Evolutionary conservation across 1,140 invertebrate species (phyloP), one percentile per base, ranked within the genome.

Genomic region (Cydia fagiglandana): DNA sequence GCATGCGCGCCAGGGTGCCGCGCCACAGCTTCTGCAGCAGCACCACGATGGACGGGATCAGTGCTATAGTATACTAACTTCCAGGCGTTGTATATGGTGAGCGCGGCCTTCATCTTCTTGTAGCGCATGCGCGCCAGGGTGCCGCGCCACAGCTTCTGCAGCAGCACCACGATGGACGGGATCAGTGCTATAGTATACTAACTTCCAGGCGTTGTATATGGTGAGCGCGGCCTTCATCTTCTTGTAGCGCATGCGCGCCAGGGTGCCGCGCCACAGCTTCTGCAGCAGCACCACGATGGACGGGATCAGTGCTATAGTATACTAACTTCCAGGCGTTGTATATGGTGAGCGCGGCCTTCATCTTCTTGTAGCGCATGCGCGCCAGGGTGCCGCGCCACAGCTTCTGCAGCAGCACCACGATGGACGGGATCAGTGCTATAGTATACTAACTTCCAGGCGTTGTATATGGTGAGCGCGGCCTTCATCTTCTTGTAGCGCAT

Each of bases 131-230:
- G 93, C 2, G 97, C 97, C 28, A 97, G 88, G 64, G 95, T 94
- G 74, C 98, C 98, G 80, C 98, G 94, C 95, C 97, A 98, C 90
- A 97, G 96, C 93, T 99, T 99, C 94, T 99, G 98, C 75, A 99
- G 93, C 78, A 99, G 94, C 10, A 97, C 95, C 38, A 98, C 97
- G 81, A 99, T 98, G 56, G 96, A 95, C 0, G 98, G 98, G 68
- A n/a, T 34, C 30, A 30, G 30, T 30, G 30, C 30, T 3, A 30
- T 30, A 30, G 30, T n/a, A 74, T 45, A 87, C 88, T 84, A 7
- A 93, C 93, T 88, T 94, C 93, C 98, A 99, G n/a, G 96, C 94
- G 53, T 95, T 93, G 90, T 97, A 96, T 82, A 99, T 99, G 47
- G 93, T 84, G 64, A 97, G 91, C 0, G 97, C 96, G 0, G 99